Evolutionary conservation across 2,888 invertebrate species (phyloP), one percentile per base, ranked within the genome.

Genomic region (Zaprionus obscuricornis): DNA sequence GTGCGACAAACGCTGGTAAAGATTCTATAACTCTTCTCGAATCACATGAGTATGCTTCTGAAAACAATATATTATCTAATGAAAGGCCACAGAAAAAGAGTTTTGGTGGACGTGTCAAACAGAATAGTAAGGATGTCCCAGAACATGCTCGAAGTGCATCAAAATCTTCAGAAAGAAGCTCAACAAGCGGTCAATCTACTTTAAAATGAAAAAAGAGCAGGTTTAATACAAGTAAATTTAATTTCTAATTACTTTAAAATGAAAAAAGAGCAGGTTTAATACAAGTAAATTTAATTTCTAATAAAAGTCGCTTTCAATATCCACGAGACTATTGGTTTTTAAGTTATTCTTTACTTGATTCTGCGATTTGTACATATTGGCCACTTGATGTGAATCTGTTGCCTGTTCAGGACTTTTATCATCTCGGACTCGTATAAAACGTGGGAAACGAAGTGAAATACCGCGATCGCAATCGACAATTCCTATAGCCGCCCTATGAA

Each of bases 341-440:
- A 77, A 74, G 74, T 93, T 93, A 89, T 95, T 95, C 83, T 94
- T 94, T 17, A 98, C 96, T 91, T 96, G 96, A 88, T 98, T 97
- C 91, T 99, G 98, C 79, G 93, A 95, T 2, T 93, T 93, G 91
- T 99, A 99, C 95, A 98, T 93, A 26, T 94, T 93, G 0, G 97
- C 97, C 27, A 98, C 93, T 92, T 99, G 98, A 75, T 93, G 93
- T 37, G 98, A 94, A 2, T 94, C 92, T 1, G 99, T 99, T 1
- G 99, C 98, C 86, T 98, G 94, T 90, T 99, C 99, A 1, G 96
- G 94, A 14, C 92, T 92, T 91, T 99, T 99, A 91, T 99, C 99
- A 3, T 96, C 96, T 17, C 99, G 93, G 36, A 96, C 93, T 20
- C 97, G 92, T 47, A 99, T 91, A 89, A 98, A 99, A 51, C 93